Conservation (phyloP, 2,113 vertebrate species). For the Prionailurus bengalensis region DNA sequence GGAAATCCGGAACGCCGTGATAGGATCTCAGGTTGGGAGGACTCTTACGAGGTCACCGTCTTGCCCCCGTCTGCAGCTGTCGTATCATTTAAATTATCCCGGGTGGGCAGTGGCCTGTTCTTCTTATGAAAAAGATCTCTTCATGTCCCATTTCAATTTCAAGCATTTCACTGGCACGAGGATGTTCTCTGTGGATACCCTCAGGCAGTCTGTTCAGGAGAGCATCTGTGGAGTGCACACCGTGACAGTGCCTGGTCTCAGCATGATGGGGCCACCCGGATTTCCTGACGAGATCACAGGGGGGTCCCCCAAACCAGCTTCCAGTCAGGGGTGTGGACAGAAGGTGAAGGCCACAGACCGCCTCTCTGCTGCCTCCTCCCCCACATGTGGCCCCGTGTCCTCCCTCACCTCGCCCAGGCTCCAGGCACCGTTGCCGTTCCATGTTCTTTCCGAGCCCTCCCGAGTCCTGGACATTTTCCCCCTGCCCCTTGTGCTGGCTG, state of each 20-base stretch:
- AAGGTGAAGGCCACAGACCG: accelerated
- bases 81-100: background rate
- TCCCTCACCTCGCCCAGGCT: background rate
- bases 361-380: background rate
- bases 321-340: accelerated
- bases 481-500: accelerated
- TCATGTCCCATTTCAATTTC: slow-evolving; percentile 5
- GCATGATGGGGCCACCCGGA: accelerated
- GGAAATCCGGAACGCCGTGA: background rate
- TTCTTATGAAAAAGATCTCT: slow-evolving; percentile 27
- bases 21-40: slow-evolving; percentile 43
- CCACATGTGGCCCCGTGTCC: accelerated
- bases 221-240: accelerated
- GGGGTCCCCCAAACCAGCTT: no score
- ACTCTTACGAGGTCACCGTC: background rate
- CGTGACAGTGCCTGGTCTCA: accelerated
- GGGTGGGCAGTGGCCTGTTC: background rate
- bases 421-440: background rate
- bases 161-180: background rate
- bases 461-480: background rate
- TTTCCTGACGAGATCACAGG: no score
- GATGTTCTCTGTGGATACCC: background rate
- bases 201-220: background rate
- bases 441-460: background rate
- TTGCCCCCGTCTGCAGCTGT: background rate